These are phyloP conservation scores for Odontamblyopus lacepedii DNA, from an alignment of 2,797 vertebrate species.

Conservation along the genomic window DNA sequence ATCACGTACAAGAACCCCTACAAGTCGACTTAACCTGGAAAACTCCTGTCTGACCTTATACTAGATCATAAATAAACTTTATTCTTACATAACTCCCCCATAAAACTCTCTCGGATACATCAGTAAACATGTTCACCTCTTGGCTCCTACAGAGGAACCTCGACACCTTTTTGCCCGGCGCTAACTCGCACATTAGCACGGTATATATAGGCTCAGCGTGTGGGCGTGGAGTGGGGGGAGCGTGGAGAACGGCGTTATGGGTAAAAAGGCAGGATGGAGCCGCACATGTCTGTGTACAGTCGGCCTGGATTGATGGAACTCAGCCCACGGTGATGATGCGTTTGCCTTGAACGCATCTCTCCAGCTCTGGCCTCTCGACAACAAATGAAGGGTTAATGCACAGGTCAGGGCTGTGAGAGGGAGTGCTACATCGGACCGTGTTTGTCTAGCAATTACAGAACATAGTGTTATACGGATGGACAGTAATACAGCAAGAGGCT, in stretches of 20 bases:
- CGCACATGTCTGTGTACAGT: constrained; percentile 65
- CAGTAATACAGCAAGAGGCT: neutral
- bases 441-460: neutral
- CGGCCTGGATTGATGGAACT: constrained; percentile 56
- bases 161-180: constrained; percentile 38
- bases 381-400: constrained; percentile 66
- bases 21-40: neutral
- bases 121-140: constrained; percentile 18
- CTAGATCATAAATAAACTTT: constrained; percentile 6
- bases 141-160: constrained; percentile 57
- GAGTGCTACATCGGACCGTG: constrained; percentile 38
- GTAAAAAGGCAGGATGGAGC: constrained; percentile 60
- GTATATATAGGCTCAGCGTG: constrained; percentile 38
- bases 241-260: constrained; percentile 67
- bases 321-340: constrained; percentile 74
- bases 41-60: neutral
- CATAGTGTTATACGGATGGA: neutral
- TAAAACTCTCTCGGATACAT: constrained; percentile 61
- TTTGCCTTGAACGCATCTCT: constrained; percentile 60
- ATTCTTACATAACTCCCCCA: constrained; percentile 50
- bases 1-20: neutral
- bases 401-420: constrained; percentile 44
- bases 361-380: constrained; percentile 24
- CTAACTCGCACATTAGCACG: neutral
- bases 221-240: constrained; percentile 53